Evolutionary conservation across 2,797 vertebrate species (phyloP).

Genomic region (Arremon brunneinucha): DNA sequence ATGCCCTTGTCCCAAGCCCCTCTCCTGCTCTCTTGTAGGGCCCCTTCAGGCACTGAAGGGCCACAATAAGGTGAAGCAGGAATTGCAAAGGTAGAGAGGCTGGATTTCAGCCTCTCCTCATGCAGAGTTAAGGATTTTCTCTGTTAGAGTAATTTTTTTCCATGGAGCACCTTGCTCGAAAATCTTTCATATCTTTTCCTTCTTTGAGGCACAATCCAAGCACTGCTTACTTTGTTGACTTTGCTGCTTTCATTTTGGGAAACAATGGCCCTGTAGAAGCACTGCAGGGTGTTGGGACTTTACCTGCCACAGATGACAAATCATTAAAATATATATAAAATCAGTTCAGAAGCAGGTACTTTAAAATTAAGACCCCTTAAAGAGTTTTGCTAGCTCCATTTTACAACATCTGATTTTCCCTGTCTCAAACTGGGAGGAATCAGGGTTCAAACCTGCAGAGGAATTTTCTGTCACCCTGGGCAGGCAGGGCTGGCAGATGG

Average conservation of each 20-base stretch:
- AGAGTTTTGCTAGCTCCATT: constrained; percentile 43
- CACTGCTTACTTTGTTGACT: neutral
- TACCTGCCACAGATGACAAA: neutral
- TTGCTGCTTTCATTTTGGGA: neutral
- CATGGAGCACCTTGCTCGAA: neutral
- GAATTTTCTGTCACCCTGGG: neutral
- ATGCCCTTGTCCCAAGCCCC: neutral
- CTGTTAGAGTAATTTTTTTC: neutral
- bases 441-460: constrained; percentile 40
- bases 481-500: neutral
- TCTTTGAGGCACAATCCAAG: neutral
- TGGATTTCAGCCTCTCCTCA: neutral
- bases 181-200: neutral
- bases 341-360: neutral
- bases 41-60: neutral
- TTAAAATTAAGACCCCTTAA: neutral
- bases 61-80: neutral
- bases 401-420: neutral
- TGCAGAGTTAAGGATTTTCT: neutral
- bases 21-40: neutral
- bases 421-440: constrained; percentile 18
- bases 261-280: neutral
- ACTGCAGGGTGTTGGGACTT: neutral
- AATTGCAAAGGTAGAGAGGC: neutral
- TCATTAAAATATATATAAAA: neutral